These are phyloP conservation scores for Kobus ellipsiprymnus DNA, from an alignment of 2,113 vertebrate species.

Conservation along the genomic window DNA sequence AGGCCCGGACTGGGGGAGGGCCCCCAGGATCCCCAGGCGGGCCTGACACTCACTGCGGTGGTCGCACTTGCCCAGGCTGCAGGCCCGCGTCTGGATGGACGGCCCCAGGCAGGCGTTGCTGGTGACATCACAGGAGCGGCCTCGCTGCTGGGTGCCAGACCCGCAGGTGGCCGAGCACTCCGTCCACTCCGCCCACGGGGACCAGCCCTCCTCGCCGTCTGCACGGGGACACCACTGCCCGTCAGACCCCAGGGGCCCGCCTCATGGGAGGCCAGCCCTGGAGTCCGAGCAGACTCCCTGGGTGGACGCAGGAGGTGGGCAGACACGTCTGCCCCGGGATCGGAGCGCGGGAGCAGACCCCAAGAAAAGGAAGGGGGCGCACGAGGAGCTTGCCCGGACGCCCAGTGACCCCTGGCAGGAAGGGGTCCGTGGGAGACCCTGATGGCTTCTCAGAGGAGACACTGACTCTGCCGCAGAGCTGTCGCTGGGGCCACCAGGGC, in stretches of 20 bases:
- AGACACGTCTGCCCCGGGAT: rapidly evolving
- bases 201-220: conserved; percentile 94
- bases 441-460: rapidly evolving
- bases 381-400: rapidly evolving
- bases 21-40: rapidly evolving
- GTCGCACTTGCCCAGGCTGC: conserved; percentile 93
- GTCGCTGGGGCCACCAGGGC: rapidly evolving
- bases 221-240: neutral
- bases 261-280: rapidly evolving
- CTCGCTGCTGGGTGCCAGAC: conserved; percentile 96
- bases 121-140: conserved; percentile 95
- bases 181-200: conserved; percentile 98
- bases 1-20: rapidly evolving
- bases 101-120: conserved; percentile 93
- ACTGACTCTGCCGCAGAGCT: rapidly evolving
- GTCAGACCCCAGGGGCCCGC: neutral
- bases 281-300: neutral
- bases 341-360: rapidly evolving
- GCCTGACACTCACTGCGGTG: conserved; percentile 86
- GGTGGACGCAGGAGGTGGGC: neutral
- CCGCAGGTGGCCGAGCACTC: conserved; percentile 96
- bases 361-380: rapidly evolving
- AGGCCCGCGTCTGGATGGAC: conserved; percentile 96
- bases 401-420: neutral
- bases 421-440: neutral